A percentile compares a stretch with the other conserved stretches of the same genome.
phyloP scores from a whole-genome alignment of 1,140 invertebrate species.

The Diachasmimorpha longicaudata region DNA sequence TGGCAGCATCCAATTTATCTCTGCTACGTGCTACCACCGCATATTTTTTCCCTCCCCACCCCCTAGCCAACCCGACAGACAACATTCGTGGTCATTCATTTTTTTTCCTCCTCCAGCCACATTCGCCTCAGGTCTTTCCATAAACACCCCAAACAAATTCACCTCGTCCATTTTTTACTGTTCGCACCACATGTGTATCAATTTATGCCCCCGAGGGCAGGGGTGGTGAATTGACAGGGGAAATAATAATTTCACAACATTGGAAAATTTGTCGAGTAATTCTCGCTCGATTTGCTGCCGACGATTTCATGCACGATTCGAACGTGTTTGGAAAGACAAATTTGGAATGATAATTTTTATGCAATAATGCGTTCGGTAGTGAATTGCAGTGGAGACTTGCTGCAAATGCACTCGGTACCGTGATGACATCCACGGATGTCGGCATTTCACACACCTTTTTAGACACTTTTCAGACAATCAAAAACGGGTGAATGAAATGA shows the following conservation, averaged over 20 bases:
- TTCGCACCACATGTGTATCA: too few species aligned
- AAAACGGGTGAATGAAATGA: too few species aligned
- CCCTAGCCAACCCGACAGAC: not conserved
- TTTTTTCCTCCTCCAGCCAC: not conserved
- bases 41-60: not conserved
- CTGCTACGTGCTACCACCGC: slow-evolving; percentile 15
- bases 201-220: not conserved
- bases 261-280: not conserved
- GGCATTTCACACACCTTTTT: too few species aligned
- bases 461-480: too few species aligned
- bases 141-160: too few species aligned
- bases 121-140: too few species aligned
- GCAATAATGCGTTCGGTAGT: not conserved
- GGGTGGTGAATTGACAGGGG: not conserved
- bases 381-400: too few species aligned
- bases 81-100: not conserved
- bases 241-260: not conserved
- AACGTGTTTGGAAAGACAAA: not conserved
- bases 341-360: not conserved
- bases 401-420: too few species aligned
- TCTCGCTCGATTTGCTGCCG: not conserved
- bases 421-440: too few species aligned
- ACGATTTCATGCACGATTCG: not conserved
- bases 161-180: too few species aligned
- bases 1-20: slow-evolving; percentile 23